phyloP scores from a whole-genome alignment of 2,113 vertebrate genomes.

The Rhinopomastus cyanomelas region DNA sequence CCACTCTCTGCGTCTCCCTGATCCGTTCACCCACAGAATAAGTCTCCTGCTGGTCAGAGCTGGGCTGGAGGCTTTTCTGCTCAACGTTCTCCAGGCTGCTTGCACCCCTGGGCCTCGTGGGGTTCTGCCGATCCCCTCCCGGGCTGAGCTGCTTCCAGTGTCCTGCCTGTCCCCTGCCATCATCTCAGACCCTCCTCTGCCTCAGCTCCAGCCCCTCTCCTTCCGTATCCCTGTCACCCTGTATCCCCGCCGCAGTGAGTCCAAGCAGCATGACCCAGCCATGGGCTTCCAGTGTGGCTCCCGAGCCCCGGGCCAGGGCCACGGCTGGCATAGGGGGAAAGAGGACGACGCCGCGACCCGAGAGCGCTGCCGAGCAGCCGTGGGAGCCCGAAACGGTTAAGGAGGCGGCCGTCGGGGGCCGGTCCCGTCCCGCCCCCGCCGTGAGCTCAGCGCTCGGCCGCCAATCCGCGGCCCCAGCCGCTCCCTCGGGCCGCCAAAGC shows the following conservation, averaged over 20 bases:
- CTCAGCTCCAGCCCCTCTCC: neutral
- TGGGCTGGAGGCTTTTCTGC: neutral
- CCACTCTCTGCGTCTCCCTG: accelerated
- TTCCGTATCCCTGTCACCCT: neutral
- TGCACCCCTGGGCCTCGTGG: neutral
- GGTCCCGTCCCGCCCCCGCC: no score
- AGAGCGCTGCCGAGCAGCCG: no score
- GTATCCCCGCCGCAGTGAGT: accelerated
- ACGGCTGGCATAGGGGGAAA: neutral
- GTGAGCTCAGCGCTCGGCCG: no score
- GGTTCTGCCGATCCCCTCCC: neutral
- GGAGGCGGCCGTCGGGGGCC: no score
- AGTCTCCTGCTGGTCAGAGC: neutral
- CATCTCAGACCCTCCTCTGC: neutral
- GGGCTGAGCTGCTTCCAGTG: neutral
- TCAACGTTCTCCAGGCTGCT: neutral
- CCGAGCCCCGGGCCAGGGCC: neutral
- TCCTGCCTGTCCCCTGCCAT: neutral
- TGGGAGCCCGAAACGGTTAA: no score
- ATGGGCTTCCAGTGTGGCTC: accelerated
- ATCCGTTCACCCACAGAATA: neutral
- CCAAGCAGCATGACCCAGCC: neutral
- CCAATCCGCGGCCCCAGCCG: no score
- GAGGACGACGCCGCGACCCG: neutral
- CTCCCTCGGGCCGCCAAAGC: no score